A percentile compares a stretch with the other conserved stretches of the same genome.
Conservation (phyloP, 1,140 invertebrate species). For the Caenorhabditis tropicalis region DNA sequence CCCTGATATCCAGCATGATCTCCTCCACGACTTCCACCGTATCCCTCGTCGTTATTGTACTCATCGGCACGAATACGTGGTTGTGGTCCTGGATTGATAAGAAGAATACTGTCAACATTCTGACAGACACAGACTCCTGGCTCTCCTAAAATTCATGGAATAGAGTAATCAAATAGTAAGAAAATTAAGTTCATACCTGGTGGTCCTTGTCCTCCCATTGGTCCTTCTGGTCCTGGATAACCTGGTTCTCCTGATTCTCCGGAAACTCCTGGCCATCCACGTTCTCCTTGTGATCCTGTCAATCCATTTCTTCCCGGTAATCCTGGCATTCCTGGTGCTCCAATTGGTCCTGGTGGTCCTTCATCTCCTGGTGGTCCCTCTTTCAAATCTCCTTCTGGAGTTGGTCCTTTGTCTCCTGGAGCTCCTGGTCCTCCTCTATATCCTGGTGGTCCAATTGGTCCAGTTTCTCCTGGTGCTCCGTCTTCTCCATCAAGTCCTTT, state of each 20-base stretch:
- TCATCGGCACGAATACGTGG: constrained; percentile 60
- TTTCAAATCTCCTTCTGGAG: constrained; percentile 68
- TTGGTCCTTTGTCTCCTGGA: constrained; percentile 71
- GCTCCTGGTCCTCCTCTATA: constrained; percentile 66
- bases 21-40: constrained; percentile 38
- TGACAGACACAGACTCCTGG: constrained; percentile 69
- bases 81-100: constrained; percentile 66
- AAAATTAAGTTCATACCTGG: not conserved
- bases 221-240: constrained; percentile 70
- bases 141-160: constrained; percentile 57
- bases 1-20: constrained; percentile 28
- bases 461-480: constrained; percentile 67
- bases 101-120: constrained; percentile 70
- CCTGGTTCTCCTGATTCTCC: constrained; percentile 67
- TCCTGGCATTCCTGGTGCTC: constrained; percentile 69
- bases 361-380: constrained; percentile 71
- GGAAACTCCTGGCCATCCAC: constrained; percentile 66
- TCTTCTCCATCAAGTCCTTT: constrained; percentile 70
- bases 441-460: constrained; percentile 67
- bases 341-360: constrained; percentile 69
- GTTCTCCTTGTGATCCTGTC: constrained; percentile 69
- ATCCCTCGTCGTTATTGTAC: constrained; percentile 25
- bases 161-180: not conserved
- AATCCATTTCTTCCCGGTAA: constrained; percentile 70
- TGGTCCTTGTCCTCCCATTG: constrained; percentile 65